Percentiles rank a stretch among this genome's conserved stretches.
Conservation (phyloP, 2,888 invertebrate species). For the Eurytoma californica region DNA sequence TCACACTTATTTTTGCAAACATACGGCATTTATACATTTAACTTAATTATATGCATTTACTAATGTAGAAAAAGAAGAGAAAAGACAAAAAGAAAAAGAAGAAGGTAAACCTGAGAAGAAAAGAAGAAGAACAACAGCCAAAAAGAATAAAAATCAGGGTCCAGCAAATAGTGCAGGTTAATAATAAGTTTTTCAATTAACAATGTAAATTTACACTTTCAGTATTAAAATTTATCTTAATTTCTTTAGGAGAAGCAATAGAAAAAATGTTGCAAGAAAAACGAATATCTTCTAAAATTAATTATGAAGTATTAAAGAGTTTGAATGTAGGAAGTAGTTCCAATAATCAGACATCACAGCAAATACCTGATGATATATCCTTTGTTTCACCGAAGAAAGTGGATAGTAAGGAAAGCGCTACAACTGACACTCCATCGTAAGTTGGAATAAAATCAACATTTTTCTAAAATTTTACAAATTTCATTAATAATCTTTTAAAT, state of each 20-base stretch:
- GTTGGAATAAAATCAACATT: background rate
- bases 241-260: constrained; percentile 88
- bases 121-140: constrained; percentile 82
- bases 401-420: constrained; percentile 37
- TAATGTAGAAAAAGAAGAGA: constrained; percentile 85
- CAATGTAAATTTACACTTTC: background rate
- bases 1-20: background rate
- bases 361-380: constrained; percentile 50
- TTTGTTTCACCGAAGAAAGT: constrained; percentile 52
- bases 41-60: background rate
- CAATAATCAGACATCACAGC: constrained; percentile 53
- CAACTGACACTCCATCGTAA: constrained; percentile 13
- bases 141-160: constrained; percentile 80
- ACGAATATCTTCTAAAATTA: constrained; percentile 96
- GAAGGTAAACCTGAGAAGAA: constrained; percentile 91
- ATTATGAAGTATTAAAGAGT: constrained; percentile 96
- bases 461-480: background rate
- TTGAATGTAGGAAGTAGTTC: constrained; percentile 76
- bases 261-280: constrained; percentile 97
- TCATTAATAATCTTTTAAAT: constrained; percentile 2
- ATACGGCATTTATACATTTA: background rate
- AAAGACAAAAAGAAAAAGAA: constrained; percentile 86
- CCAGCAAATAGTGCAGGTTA: constrained; percentile 79
- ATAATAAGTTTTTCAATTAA: constrained; percentile 9
- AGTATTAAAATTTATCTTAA: background rate